Evolutionary conservation across 2,797 vertebrate species (phyloP), one percentile per base, ranked within the genome.

Genomic region (Tangara arthus): DNA sequence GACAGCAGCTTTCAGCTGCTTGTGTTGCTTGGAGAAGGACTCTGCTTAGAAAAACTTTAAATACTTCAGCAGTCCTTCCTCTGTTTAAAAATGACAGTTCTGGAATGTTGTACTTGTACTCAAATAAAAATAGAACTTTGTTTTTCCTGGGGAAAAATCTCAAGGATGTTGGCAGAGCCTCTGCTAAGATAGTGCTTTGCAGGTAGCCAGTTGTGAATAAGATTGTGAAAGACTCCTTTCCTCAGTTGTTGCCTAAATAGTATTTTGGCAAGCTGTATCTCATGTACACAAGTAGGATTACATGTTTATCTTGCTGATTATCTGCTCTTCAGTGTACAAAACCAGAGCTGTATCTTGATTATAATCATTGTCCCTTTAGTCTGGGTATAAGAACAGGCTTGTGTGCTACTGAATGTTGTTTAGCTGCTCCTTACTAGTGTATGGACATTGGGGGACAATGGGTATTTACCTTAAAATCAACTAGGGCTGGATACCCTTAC

Each of bases 181-280:
- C 52, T 85, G 37, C 46, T 87, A 52, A 87, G 77, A 44, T 12
- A 46, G 32, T 80, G 16, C 71, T 91, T 82, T 81, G 34, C 32
- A 78, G 72, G 57, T 91, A 83, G 46, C 42, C 39, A 53, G 27
- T 52, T 89, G n/a, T 85, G 84, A 86, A 69, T 8, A 44, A 65
- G 65, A 50, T 72, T 82, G 34, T 72, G 84, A 86, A 85, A 93
- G 92, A 21, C 65, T 78, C 47, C 21, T 91, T 93, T 95, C 84
- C 52, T 94, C 55, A 35, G 21, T 87, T 42, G 47, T 89, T 92
- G 72, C 59, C 81, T 90, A 89, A 87, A 52, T 87, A 53, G 24
- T 59, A 15, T 72, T 63, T 85, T 95, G 82, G 79, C 79, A 92
- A 52, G 65, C 61, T 86, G 17, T 63, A 46, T 59, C 55, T 52